Base-by-base conservation (phyloP, 2,797 vertebrate species). In the Lacerta bilineata region DNA sequence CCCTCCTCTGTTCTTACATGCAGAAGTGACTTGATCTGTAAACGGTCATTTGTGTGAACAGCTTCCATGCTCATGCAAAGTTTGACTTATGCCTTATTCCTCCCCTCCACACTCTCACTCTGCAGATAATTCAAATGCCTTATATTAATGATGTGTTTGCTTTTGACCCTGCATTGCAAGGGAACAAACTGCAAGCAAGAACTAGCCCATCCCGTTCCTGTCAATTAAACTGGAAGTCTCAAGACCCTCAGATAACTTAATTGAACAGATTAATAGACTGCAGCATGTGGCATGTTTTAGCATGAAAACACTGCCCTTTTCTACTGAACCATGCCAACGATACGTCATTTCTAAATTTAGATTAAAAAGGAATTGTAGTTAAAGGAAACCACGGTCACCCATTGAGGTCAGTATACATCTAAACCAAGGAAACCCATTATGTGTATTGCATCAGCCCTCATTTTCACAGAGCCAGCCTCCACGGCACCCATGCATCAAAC, bases 301-400 rank as follows among this genome's bases (percentile, higher is more conserved):
- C 90, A 92, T 86, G 93, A 92, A 94, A 94, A 89, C 39, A 87
- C 84, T 84, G 39, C 72, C 17, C 80, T 79, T 88, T 91, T 46
- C 86, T 91, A 87, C 91, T 88, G 89, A 88, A 95, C 92, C 90
- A 92, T 76, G 81, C 79, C 23, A 85, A 90, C 90, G 93, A 93
- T 94, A 89, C 93, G 94, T 94, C 79, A 92, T 91, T 93, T 91
- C 90, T 81, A 64, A 36, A 92, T 94, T 75, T 88, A 69, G 81
- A 87, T 0, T 86, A 91, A 94, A 90, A 93, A 89, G 41, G 76
- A 33, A 88, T 83, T 61, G 33, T 78, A 81, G 23, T 11, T 55
- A 80, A 94, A 94, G 93, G 77, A 50, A 89, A 81, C 29, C 91
- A 94, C 90, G 83, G 82, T 75, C 85, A 89, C 92, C 87, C 0